Base-by-base conservation (phyloP, 2,113 vertebrate genomes). In the Psilopsiagon aymara region DNA sequence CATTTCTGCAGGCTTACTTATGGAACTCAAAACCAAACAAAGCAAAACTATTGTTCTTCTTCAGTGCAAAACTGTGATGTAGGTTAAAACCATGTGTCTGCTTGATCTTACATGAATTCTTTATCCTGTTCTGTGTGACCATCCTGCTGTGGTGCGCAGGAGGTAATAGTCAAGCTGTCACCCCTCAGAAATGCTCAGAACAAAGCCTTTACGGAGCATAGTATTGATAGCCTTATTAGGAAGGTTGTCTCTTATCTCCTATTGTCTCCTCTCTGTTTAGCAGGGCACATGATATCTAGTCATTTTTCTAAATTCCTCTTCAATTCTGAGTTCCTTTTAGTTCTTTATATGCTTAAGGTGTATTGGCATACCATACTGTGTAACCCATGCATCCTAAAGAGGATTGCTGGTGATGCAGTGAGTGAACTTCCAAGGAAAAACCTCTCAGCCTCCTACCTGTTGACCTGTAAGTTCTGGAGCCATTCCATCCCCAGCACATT, bases 401-500 rank as follows among this genome's bases (percentile, higher is more conserved):
- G 47, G 60, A 6, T 0, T 16, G 47, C 55, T 29, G 8, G 41
- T 4, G 11, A 11, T 51, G 43, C 76, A 33, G 37, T 6, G 77
- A 57, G 6, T 9, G 31, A 33, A 9, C 13, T 53, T 7, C 7
- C 3, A 4, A 29, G 27, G 69, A 29, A 35, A 15, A 41, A n/a
- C 27, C 10, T 18, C 27, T 21, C 11, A 4, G 28, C 47, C 46
- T 13, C 17, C 17, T 9, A 5, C 35, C 35, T 47, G 25, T 15
- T 2, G 0, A 3, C 7, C 35, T 21, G 13, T 7, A 2, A 4
- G 11, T 29, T 53, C 52, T 8, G 44, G 14, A 27, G 59, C 24
- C 1, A 0, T 28, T 41, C 23, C 3, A 4, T 23, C 39, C 5
- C 51, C 6, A 3, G 60, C 43, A n/a, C 14, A 0, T 13, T 24